Percentiles rank a stretch among this genome's conserved stretches.
Conservation (phyloP, 2,113 vertebrate genomes). For the Ailuropoda melanoleuca region DNA sequence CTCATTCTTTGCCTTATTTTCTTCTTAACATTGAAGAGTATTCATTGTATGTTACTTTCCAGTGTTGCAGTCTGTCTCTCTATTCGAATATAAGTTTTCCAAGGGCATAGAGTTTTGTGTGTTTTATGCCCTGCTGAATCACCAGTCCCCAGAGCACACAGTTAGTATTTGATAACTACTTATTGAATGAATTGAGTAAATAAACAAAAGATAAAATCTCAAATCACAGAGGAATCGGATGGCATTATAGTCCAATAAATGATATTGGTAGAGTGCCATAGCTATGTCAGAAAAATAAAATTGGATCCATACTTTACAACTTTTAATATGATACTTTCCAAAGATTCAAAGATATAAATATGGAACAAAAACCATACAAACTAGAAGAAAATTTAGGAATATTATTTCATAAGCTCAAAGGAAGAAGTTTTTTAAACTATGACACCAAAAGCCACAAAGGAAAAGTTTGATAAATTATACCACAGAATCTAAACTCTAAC, state of each 20-base stretch:
- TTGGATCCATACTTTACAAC: neutral
- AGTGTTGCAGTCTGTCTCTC: neutral
- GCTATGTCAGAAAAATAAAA: neutral
- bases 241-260: neutral
- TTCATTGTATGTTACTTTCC: neutral
- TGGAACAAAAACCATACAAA: neutral
- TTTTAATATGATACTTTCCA: neutral
- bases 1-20: neutral
- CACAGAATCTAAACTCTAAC: neutral
- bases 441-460: neutral
- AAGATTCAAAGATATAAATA: neutral
- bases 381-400: neutral
- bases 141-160: neutral
- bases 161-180: neutral
- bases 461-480: neutral
- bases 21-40: neutral
- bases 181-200: neutral
- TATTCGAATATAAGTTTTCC: neutral
- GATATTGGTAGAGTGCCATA: neutral
- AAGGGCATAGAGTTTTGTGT: neutral
- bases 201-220: neutral
- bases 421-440: neutral
- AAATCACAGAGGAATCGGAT: neutral
- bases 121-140: neutral
- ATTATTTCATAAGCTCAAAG: neutral